Percentiles rank a stretch among this genome's conserved stretches.
phyloP scores from a whole-genome alignment of 2,888 invertebrate species.

The Apodemia duryi region DNA sequence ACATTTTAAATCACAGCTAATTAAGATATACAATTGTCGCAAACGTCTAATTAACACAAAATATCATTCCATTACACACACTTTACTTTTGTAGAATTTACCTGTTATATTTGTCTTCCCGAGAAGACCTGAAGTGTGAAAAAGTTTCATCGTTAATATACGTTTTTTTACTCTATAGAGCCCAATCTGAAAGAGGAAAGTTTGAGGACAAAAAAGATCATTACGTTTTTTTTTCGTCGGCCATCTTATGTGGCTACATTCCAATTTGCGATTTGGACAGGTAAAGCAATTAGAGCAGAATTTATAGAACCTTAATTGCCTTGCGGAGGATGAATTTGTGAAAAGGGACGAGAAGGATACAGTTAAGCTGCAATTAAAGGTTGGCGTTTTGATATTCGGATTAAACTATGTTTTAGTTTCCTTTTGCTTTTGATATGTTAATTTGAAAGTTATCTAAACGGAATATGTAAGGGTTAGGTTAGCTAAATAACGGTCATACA shows the following conservation, averaged over 20 bases:
- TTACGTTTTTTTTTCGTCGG: constrained; percentile 45
- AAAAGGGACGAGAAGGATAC: constrained; percentile 37
- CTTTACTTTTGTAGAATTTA: constrained; percentile 55
- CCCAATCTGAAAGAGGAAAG: constrained; percentile 77
- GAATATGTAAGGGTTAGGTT: neutral
- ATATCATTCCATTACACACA: constrained; percentile 68
- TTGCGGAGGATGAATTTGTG: constrained; percentile 42
- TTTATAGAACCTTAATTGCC: constrained; percentile 53
- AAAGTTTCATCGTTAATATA: constrained; percentile 77
- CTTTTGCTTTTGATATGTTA: constrained; percentile 13
- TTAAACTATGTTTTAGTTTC: constrained; percentile 23
- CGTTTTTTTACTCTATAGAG: constrained; percentile 57
- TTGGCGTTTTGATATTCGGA: constrained; percentile 36
- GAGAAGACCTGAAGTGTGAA: constrained; percentile 81
- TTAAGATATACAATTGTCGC: constrained; percentile 27
- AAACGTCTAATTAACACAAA: constrained; percentile 44
- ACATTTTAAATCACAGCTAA: constrained; percentile 12
- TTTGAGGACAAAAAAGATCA: constrained; percentile 67
- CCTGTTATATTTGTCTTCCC: constrained; percentile 81
- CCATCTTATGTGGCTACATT: constrained; percentile 45
- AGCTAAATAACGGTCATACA: neutral
- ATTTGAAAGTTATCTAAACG: constrained; percentile 10
- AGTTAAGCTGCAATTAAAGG: constrained; percentile 47
- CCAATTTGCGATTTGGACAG: constrained; percentile 57
- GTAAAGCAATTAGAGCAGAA: constrained; percentile 51